Base-by-base conservation (phyloP, 2,888 invertebrate species). In the Plutella xylostella region DNA sequence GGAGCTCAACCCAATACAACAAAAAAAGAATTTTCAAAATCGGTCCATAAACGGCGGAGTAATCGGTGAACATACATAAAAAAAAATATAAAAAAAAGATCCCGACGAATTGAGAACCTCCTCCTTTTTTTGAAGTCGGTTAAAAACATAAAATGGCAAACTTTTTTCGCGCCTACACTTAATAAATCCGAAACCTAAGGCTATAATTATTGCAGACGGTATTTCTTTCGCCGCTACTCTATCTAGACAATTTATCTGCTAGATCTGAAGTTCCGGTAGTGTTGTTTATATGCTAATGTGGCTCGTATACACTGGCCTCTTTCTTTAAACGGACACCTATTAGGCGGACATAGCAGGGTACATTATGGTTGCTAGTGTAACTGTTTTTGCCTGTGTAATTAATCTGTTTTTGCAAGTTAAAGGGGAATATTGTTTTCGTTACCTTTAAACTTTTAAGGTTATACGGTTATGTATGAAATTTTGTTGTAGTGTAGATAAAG, bases 181-280 rank as follows among this genome's bases (percentile, higher is more conserved):
- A n/a, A n/a, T n/a, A n/a, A n/a, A n/a, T n/a, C 28, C 33, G 18
- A 28, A 18, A 34, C 28, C 35, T 9, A 37, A 21, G 33, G 33
- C 42, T 42, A 42, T 48, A 50, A 53, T 53, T 50, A 53, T 46
- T 33, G 21, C 20, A 38, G 46, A 37, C 47, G 49, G 47, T 40
- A 47, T 40, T 51, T 51, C 49, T 50, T 51, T 51, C 50, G 44
- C 46, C 49, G 47, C 48, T 30, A 42, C 30, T 47, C 49, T 52
- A 52, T 52, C 52, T 48, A 14, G 25, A 48, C 51, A 49, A 48
- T 52, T 52, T 48, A 52, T 52, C 52, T 49, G 21, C 44, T 46
- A 46, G 41, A 51, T 46, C 44, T 45, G 48, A 40, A 44, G 43
- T 34, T 35, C 42, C 40, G 45, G 49, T 49, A 48, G 47, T 50